Base-by-base conservation (phyloP, 2,888 invertebrate species). In the Phengaris arion region DNA sequence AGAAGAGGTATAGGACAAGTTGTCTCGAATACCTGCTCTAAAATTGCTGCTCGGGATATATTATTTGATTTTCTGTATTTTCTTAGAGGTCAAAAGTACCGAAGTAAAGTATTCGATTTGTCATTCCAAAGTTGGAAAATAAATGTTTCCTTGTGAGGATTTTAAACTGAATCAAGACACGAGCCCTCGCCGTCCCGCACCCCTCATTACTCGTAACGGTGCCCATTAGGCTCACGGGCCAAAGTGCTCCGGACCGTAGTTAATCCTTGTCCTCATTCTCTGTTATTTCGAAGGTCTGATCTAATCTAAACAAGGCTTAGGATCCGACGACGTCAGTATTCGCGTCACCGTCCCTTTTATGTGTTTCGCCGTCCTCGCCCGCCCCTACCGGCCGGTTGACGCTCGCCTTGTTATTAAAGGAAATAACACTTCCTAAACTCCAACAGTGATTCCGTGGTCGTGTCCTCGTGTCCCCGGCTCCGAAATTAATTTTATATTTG, bases 201-300 rank as follows among this genome's bases (percentile, higher is more conserved):
- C 89, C 89, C 88, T 91, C 91, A 90, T 92, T 91, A 89, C 91
- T 87, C 90, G 88, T 90, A 92, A 92, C 92, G 87, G 89, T 88
- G 89, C 84, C 86, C 92, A 93, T 93, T 93, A 92, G 90, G 90
- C 90, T 90, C 91, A 90, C 90, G 90, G 91, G 88, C 90, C 91
- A 86, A 88, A 91, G 90, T 92, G 90, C 89, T 86, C 90, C 91
- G 92, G 91, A 92, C 92, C 93, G 92, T 92, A 93, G 92, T 93
- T 93, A 93, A 93, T 93, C 93, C 93, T 92, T 90, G 92, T 92
- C 92, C 93, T 93, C 92, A 92, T 93, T 93, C 92, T 91, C 92
- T 93, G 93, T 93, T 93, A 93, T 93, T 93, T 92, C 92, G 90
- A 92, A 92, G 93, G 92, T 90, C 92, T 93, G 92, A 93, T 93